Evolutionary conservation across 64 coral and sea anemone genomes (phyloP).

Genomic region (Cladopsammia gracilis): DNA sequence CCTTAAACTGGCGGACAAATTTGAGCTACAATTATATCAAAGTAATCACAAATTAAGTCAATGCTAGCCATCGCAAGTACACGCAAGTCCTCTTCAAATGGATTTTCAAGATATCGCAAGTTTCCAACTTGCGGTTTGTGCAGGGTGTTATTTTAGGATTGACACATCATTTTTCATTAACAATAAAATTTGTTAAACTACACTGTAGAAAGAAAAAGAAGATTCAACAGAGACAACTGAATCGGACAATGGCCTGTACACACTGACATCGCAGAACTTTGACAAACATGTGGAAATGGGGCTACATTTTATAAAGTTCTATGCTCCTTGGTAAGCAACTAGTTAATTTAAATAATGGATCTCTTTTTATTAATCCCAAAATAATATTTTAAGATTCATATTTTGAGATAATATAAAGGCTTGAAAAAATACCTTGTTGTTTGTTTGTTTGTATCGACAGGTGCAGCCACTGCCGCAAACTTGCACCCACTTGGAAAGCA

Average conservation of each 20-base stretch:
- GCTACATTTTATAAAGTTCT: slow-evolving; percentile 91
- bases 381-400: too few species aligned
- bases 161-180: too few species aligned
- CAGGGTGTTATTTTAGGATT: too few species aligned
- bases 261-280: slow-evolving; percentile 84
- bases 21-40: too few species aligned
- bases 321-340: slow-evolving; percentile 85
- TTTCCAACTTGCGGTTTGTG: too few species aligned
- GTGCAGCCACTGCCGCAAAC: slow-evolving; percentile 91
- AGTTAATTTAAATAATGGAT: neutral
- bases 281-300: slow-evolving; percentile 81
- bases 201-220: neutral
- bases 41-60: too few species aligned
- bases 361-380: neutral
- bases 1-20: too few species aligned
- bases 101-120: too few species aligned
- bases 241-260: slow-evolving; percentile 42
- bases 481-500: slow-evolving; percentile 85
- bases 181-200: neutral
- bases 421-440: neutral
- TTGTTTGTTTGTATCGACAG: slow-evolving; percentile 15
- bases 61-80: too few species aligned
- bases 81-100: too few species aligned
- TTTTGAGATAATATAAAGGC: too few species aligned
- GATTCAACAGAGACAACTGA: neutral